Base-by-base conservation (phyloP, 2,797 vertebrate genomes). In the Microcaecilia unicolor region DNA sequence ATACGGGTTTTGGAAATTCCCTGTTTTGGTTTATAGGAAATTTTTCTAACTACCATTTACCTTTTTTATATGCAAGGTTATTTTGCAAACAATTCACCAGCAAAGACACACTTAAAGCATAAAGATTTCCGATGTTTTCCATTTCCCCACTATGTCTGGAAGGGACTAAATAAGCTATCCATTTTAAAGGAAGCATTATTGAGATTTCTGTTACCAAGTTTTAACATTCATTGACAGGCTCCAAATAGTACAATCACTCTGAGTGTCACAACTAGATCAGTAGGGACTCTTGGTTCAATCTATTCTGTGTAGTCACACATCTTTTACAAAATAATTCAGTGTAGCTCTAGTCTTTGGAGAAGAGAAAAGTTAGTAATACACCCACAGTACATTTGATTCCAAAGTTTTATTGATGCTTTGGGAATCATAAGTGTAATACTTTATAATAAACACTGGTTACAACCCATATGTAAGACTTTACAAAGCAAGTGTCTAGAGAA, bases 241-340 rank as follows among this genome's bases (percentile, higher is more conserved):
- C 18, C 34, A 47, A 58, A 41, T 18, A 44, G 11, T 33, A 30
- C 40, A 49, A 55, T 51, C 23, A 36, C 25, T 56, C 29, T 27
- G 25, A 11, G 23, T 55, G 43, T 48, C 50, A 46, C 24, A 47
- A 43, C 44, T 44, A 32, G 40, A 50, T 37, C 60, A 52, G 51
- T 43, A 57, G 67, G 49, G 54, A 53, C 34, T 45, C 39, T 50
- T 39, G 47, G 48, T 55, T 58, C 55, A 52, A 38, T 43, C 60
- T 58, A 37, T 49, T 36, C 34, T 38, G 34, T 37, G 30, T 24
- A 54, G 42, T 28, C 12, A 32, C 14, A 36, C 44, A 36, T 35
- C 25, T 40, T 57, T 49, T n/a, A 53, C 48, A 58, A 43, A 34
- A 30, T 53, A 44, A 62, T 55, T 50, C 34, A 45, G 37, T 15